A percentile compares a stretch with the other conserved stretches of the same genome.
Evolutionary conservation across 2,888 invertebrate species (phyloP).

Genomic region (Nomada goodeniana): DNA sequence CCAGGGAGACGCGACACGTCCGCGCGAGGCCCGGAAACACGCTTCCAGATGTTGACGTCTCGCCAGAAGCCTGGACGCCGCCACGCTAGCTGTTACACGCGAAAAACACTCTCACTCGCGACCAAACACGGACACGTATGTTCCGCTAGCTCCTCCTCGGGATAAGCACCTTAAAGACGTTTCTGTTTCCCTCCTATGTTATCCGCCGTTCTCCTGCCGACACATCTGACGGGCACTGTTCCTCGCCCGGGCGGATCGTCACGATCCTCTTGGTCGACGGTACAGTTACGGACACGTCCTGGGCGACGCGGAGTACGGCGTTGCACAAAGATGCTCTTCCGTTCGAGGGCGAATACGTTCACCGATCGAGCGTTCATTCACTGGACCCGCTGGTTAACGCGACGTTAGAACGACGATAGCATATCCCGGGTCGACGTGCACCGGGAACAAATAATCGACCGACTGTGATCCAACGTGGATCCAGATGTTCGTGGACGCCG

Average conservation of each 20-base stretch:
- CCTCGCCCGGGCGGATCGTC: neutral
- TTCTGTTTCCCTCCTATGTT: neutral
- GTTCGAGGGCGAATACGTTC: too few species aligned
- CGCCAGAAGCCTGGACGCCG: constrained; percentile 33
- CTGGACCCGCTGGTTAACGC: constrained; percentile 1
- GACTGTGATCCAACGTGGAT: constrained; percentile 60
- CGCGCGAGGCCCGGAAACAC: constrained; percentile 46
- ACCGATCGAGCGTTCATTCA: too few species aligned
- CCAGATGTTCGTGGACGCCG: constrained; percentile 71
- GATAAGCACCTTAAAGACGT: constrained; percentile 19
- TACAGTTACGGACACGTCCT: too few species aligned
- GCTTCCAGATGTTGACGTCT: constrained; percentile 60
- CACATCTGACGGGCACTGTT: neutral
- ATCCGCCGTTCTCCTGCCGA: too few species aligned
- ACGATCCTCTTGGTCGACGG: constrained; percentile 1
- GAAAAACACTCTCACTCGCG: constrained; percentile 65
- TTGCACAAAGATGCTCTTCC: too few species aligned
- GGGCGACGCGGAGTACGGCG: too few species aligned
- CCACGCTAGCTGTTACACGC: constrained; percentile 43
- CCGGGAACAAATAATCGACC: constrained; percentile 7
- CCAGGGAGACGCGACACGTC: constrained; percentile 41
- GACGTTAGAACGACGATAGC: constrained; percentile 8
- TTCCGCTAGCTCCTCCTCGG: constrained; percentile 27
- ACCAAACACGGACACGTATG: constrained; percentile 56
- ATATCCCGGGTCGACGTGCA: constrained; percentile 15